phyloP scores from a whole-genome alignment of 37 sponge, comb jelly and placozoan genomes.

The Diacarnus erythraeanus region DNA sequence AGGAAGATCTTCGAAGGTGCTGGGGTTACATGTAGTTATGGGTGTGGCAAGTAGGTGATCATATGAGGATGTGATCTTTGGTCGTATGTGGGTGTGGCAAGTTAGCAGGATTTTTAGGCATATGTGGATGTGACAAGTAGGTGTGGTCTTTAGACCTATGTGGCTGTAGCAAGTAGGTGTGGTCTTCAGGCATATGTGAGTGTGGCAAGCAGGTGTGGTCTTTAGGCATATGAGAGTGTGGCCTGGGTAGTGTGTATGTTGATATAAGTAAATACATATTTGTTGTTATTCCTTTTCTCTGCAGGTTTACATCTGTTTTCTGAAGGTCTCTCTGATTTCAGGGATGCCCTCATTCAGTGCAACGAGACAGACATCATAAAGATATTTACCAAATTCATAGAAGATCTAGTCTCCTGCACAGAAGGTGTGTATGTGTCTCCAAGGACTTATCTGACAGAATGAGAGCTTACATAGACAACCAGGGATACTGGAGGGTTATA shows the following conservation, averaged over 20 bases:
- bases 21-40: background rate
- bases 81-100: background rate
- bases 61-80: background rate
- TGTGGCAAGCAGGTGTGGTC: too few species aligned
- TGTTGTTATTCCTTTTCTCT: too few species aligned
- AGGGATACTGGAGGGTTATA: background rate
- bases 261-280: too few species aligned
- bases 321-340: slow-evolving; percentile 49
- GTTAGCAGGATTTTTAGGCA: background rate
- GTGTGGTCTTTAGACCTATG: too few species aligned
- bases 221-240: too few species aligned
- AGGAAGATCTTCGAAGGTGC: slow-evolving; percentile 57
- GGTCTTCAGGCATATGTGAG: too few species aligned
- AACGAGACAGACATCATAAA: slow-evolving; percentile 51
- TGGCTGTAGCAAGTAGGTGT: too few species aligned
- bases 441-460: background rate
- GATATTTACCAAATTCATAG: slow-evolving; percentile 46
- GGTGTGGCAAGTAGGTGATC: background rate
- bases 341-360: slow-evolving; percentile 58
- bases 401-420: slow-evolving; percentile 55
- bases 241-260: too few species aligned
- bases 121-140: background rate
- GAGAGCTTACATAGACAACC: background rate
- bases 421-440: slow-evolving; percentile 7
- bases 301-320: slow-evolving; percentile 57